Evolutionary conservation across 2,113 vertebrate species (phyloP).

Genomic region (Phrynosoma platyrhinos): DNA sequence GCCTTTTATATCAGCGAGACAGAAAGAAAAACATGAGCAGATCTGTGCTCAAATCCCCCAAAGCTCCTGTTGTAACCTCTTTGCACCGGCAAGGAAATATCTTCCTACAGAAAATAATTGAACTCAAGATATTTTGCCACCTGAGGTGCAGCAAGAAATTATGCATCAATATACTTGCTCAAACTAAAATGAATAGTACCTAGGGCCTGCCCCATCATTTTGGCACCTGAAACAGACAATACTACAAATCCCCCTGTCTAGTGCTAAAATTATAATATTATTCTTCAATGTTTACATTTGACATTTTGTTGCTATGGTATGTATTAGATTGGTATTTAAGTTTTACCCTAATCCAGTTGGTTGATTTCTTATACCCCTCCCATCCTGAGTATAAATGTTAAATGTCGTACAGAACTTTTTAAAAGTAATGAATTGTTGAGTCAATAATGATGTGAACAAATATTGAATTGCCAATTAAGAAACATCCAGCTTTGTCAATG

Average conservation of each 20-base stretch:
- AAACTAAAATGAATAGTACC: no score
- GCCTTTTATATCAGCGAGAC: background rate
- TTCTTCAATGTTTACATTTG: background rate
- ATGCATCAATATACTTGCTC: no score
- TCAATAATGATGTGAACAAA: conserved; percentile 12
- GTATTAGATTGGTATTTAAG: background rate
- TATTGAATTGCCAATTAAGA: conserved; percentile 23
- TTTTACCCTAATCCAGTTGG: background rate
- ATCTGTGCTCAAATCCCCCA: background rate
- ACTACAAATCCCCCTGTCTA: no score
- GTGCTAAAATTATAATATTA: background rate
- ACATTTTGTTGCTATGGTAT: background rate
- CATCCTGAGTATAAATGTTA: background rate
- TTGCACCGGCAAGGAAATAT: background rate
- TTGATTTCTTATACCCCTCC: background rate
- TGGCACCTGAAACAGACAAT: no score
- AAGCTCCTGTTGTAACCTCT: background rate
- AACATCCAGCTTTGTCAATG: background rate
- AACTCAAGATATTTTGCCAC: background rate
- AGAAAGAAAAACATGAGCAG: background rate
- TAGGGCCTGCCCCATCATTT: no score
- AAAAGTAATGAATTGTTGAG: conserved; percentile 5
- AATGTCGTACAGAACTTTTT: background rate
- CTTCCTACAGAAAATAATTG: background rate
- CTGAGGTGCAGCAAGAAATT: no score